These are phyloP conservation scores for Harpalus rufipes DNA, from an alignment of 2,888 invertebrate species.

Conservation along the genomic window DNA sequence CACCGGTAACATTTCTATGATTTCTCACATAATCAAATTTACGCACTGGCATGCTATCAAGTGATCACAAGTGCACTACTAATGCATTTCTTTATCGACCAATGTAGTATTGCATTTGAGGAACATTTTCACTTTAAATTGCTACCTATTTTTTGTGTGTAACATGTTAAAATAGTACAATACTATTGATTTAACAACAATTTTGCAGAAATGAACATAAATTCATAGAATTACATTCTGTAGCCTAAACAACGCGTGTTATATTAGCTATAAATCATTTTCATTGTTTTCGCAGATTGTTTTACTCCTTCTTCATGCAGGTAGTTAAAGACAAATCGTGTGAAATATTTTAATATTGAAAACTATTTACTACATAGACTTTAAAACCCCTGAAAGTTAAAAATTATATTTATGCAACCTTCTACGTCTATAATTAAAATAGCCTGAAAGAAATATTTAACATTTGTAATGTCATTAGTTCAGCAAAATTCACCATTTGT, in stretches of 20 bases:
- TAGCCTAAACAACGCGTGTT: background rate
- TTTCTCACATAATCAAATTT: conserved; percentile 11
- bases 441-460: too few relatives aligned
- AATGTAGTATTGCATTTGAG: background rate
- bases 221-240: background rate
- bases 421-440: too few relatives aligned
- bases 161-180: background rate
- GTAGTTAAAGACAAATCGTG: too few relatives aligned
- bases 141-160: background rate
- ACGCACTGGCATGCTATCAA: background rate
- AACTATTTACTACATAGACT: too few relatives aligned
- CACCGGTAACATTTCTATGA: conserved; percentile 19
- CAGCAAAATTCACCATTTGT: too few relatives aligned
- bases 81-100: conserved; percentile 5
- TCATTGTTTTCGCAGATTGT: background rate
- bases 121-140: background rate
- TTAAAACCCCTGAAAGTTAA: too few relatives aligned
- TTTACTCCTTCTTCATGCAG: too few relatives aligned
- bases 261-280: background rate
- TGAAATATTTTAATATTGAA: too few relatives aligned
- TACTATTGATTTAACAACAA: background rate
- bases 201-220: background rate
- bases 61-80: background rate
- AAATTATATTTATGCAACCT: too few relatives aligned
- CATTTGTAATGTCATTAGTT: too few relatives aligned